Base-by-base conservation (phyloP, 2,113 vertebrate species). In the Uropsilus gracilis region DNA sequence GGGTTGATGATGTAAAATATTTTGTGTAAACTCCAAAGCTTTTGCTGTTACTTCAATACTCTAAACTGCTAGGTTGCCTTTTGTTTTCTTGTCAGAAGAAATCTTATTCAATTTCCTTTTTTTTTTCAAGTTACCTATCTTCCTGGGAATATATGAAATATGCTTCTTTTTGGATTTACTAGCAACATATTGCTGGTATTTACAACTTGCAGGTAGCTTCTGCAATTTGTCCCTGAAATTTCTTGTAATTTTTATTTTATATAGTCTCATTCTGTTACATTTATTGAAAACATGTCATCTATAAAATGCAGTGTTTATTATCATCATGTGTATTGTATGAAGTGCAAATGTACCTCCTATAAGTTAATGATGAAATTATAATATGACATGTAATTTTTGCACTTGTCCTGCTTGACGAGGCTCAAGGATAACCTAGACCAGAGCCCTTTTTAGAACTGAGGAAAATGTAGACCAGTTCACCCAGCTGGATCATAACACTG, bases 1-100 rank as follows among this genome's bases (percentile, higher is more conserved):
- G 90, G 73, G 75, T 81, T 71, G 26, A 46, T 94, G 86, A 61
- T 94, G 39, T 92, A 97, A 97, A 95, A 91, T 96, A 95, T 95
- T 95, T 97, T 96, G 68, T 90, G 69, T 95, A 81, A 94, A 66
- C 76, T 69, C 44, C 92, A 78, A 84, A 94, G 85, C 80, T 94
- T 90, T 97, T 55, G 81, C 24, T 88, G 20, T 94, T 90, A 37
- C 96, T 94, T 94, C 86, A 95, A 0, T 96, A 96, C 72, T 55
- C 66, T 28, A 82, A 82, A 83, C 44, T 66, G 93, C 48, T 61
- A 5, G 72, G 92, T 95, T 76, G 57, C 32, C 82, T 93, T 97
- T 77, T 92, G 91, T 93, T 81, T 91, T 71, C 94, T 95, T 97
- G 88, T 93, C 93, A 94, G 59, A 95, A 89, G 89, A 87, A 30